These are phyloP conservation scores for Amblyopsis rosae DNA, from an alignment of 2,113 vertebrate genomes.

Conservation along the genomic window DNA sequence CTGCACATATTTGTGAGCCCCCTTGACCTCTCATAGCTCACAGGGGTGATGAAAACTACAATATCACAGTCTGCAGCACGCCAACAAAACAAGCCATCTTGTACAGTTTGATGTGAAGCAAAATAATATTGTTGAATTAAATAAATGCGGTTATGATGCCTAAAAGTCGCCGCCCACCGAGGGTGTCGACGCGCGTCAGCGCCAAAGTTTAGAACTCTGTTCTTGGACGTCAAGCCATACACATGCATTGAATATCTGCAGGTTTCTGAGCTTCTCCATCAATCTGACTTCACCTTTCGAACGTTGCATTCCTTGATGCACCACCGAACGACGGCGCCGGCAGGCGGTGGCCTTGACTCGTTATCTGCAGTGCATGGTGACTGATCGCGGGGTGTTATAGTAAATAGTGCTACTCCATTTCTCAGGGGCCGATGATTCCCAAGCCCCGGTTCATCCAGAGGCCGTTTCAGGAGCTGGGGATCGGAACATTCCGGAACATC, in stretches of 20 bases:
- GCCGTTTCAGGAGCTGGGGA: conserved; percentile 84
- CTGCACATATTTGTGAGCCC: conserved; percentile 87
- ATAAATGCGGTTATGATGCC: too few relatives aligned
- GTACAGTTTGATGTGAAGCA: too few relatives aligned
- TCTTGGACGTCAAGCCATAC: too few relatives aligned
- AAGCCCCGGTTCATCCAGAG: conserved; percentile 83
- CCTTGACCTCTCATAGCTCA: neutral
- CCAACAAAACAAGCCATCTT: neutral
- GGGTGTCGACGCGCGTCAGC: too few relatives aligned
- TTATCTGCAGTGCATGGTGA: neutral
- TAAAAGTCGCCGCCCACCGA: too few relatives aligned
- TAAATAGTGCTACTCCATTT: neutral
- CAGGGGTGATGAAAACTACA: neutral
- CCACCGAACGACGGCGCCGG: too few relatives aligned
- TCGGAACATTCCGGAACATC: conserved; percentile 90
- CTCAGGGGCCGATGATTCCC: conserved; percentile 81
- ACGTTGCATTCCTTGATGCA: too few relatives aligned
- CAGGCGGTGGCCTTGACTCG: neutral
- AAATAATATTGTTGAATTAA: too few relatives aligned
- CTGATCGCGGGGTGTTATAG: neutral
- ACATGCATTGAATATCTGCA: too few relatives aligned
- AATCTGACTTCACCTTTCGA: too few relatives aligned
- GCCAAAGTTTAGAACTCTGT: too few relatives aligned
- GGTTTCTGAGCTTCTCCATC: too few relatives aligned
- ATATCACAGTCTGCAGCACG: neutral